Conservation (phyloP, 2,888 invertebrate species). For the Xylocampa areola region DNA sequence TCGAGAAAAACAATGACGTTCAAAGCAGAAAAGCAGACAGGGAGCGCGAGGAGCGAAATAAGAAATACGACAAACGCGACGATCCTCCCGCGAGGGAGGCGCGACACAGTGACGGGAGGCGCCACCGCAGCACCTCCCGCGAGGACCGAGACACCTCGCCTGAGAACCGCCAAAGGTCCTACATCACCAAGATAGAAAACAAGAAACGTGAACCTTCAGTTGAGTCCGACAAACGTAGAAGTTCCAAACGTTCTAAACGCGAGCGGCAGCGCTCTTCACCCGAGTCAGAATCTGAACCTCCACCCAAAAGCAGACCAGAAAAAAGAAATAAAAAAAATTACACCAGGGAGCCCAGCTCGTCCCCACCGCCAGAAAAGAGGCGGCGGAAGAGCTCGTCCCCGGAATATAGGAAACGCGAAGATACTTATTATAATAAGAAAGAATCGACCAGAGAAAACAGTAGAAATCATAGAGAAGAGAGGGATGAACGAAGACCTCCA, state of each 20-base stretch:
- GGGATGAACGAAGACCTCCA: slow-evolving; percentile 63
- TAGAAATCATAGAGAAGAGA: slow-evolving; percentile 62
- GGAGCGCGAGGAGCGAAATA: slow-evolving; percentile 81
- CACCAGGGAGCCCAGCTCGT: slow-evolving; percentile 69
- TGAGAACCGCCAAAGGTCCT: slow-evolving; percentile 74
- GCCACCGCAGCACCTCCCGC: slow-evolving; percentile 69
- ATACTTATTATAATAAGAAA: slow-evolving; percentile 58
- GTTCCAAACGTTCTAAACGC: slow-evolving; percentile 71
- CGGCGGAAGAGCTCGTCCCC: slow-evolving; percentile 74
- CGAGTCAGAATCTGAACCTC: slow-evolving; percentile 72
- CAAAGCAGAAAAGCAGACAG: slow-evolving; percentile 80
- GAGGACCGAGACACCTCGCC: slow-evolving; percentile 71
- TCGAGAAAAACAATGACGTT: slow-evolving; percentile 75
- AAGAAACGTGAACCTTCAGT: slow-evolving; percentile 73
- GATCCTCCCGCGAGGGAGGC: slow-evolving; percentile 62
- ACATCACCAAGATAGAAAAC: slow-evolving; percentile 78
- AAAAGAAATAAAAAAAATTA: slow-evolving; percentile 69
- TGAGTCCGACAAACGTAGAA: slow-evolving; percentile 62
- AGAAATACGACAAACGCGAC: slow-evolving; percentile 78
- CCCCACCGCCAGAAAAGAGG: slow-evolving; percentile 79
- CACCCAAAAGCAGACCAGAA: slow-evolving; percentile 60
- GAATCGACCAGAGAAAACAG: slow-evolving; percentile 62
- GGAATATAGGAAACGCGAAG: slow-evolving; percentile 60
- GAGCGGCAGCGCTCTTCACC: slow-evolving; percentile 68
- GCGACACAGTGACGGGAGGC: slow-evolving; percentile 70